A percentile compares a stretch with the other conserved stretches of the same genome.
These are phyloP conservation scores for Pseudococcus longispinus DNA, from an alignment of 2,888 invertebrate species.

Conservation along the genomic window DNA sequence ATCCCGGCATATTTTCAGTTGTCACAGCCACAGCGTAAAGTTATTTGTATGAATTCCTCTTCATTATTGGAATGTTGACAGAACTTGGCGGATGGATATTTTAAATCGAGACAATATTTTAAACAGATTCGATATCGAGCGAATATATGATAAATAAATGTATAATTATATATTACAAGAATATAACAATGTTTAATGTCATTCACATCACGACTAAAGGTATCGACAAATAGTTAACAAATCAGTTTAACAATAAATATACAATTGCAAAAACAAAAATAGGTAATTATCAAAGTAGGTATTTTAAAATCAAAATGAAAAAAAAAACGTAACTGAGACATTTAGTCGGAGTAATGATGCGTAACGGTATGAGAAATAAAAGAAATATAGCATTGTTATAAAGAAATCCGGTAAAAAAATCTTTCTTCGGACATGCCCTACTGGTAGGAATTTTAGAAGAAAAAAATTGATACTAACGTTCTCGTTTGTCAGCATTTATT, in stretches of 20 bases:
- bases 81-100: not conserved
- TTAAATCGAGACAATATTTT: not conserved
- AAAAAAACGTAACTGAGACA: not conserved
- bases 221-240: slow-evolving; percentile 17
- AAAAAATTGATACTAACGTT: not conserved
- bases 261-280: not conserved
- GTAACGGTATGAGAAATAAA: not conserved
- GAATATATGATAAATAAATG: slow-evolving; percentile 28
- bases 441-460: not conserved
- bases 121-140: not conserved
- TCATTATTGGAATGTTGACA: slow-evolving; percentile 26
- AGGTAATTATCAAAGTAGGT: not conserved
- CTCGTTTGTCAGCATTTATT: slow-evolving; percentile 36
- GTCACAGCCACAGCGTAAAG: slow-evolving; percentile 21
- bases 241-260: not conserved
- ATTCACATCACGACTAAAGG: not conserved
- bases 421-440: not conserved
- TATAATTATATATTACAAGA: slow-evolving; percentile 5
- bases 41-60: not conserved
- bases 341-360: not conserved
- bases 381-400: not conserved
- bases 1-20: slow-evolving; percentile 25
- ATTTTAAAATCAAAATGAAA: not conserved
- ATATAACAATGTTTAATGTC: slow-evolving; percentile 27
- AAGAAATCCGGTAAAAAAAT: not conserved